phyloP scores from a whole-genome alignment of 2,113 vertebrate species.

The Upupa epops region DNA sequence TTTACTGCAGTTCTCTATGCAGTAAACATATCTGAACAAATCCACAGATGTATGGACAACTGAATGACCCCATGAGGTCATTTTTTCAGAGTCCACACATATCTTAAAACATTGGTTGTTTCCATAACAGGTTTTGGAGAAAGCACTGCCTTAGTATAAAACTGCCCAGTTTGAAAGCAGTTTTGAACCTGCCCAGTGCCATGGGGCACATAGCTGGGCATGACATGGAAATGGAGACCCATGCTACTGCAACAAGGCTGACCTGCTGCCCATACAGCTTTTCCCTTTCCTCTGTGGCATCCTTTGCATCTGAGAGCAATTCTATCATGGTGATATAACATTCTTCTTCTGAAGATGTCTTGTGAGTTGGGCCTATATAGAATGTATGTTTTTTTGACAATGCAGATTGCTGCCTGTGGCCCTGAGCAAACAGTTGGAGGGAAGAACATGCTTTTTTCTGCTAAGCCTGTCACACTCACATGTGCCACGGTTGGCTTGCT shows the following conservation, averaged over 20 bases:
- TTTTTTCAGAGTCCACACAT: background rate
- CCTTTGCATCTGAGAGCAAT: conserved; percentile 15
- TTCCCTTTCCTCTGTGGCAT: background rate
- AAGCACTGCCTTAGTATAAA: background rate
- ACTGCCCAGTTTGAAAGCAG: background rate
- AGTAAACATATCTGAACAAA: background rate
- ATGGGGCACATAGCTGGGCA: accelerated
- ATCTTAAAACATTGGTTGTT: background rate
- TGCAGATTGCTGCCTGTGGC: background rate
- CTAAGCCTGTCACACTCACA: conserved; percentile 35
- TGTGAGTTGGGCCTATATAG: background rate
- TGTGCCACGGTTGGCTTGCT: conserved; percentile 45
- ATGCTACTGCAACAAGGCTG: background rate
- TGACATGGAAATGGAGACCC: background rate
- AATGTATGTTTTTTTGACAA: background rate
- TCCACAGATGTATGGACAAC: background rate
- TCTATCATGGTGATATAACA: background rate
- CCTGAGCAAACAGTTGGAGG: background rate
- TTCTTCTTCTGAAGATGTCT: conserved; percentile 43
- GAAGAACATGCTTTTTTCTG: conserved; percentile 16
- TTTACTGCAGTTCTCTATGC: background rate
- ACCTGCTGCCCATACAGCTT: background rate
- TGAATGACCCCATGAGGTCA: background rate
- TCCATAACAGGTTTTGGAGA: background rate
- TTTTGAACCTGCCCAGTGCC: background rate